A percentile compares a stretch with the other conserved stretches of the same genome.
Evolutionary conservation across 1,140 invertebrate species (phyloP).

Genomic region (Magallana gigas): DNA sequence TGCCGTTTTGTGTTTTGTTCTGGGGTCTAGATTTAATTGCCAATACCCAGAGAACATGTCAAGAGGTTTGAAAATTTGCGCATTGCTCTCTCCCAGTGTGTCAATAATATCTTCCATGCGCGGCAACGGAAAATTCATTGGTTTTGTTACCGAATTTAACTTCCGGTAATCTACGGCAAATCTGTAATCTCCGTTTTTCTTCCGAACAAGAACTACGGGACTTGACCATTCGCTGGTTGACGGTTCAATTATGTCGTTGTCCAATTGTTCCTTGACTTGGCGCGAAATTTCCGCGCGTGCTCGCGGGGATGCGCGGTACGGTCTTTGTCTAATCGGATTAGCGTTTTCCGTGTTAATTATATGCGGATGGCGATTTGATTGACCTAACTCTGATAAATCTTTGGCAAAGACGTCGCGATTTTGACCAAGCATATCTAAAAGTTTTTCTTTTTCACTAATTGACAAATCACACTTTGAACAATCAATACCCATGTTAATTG

Average conservation of each 20-base stretch:
- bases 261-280: constrained; percentile 24
- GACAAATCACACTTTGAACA: too few species aligned
- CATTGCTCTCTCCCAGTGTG: constrained; percentile 53
- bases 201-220: constrained; percentile 61
- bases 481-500: constrained; percentile 39
- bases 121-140: constrained; percentile 52
- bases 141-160: constrained; percentile 54
- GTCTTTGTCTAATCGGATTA: constrained; percentile 12
- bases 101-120: constrained; percentile 60
- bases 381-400: too few species aligned
- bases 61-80: constrained; percentile 46
- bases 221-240: constrained; percentile 48
- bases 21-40: constrained; percentile 54
- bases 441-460: too few species aligned
- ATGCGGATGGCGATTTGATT: constrained; percentile 38
- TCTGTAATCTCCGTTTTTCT: constrained; percentile 53
- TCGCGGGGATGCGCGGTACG: constrained; percentile 34
- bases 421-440: too few species aligned
- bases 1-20: constrained; percentile 58
- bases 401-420: too few species aligned
- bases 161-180: constrained; percentile 59
- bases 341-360: constrained; percentile 46
- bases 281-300: constrained; percentile 27
- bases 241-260: constrained; percentile 54
- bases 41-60: constrained; percentile 59